These are phyloP conservation scores for Diadema setosum DNA, from an alignment of 35 echinoderm and acorn worm genomes.

Conservation along the genomic window DNA sequence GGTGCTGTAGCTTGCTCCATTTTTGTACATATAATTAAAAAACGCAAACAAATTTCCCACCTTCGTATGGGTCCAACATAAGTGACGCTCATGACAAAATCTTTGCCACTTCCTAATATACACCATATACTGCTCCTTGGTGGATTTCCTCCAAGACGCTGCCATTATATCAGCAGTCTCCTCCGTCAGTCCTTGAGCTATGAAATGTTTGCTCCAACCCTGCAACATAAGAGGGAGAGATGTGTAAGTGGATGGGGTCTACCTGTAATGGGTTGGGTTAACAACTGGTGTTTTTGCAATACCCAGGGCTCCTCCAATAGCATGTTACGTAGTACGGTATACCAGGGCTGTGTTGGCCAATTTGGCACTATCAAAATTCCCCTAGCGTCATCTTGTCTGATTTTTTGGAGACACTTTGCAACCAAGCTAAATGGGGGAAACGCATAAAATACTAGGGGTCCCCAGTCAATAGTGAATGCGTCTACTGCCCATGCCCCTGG, in stretches of 20 bases:
- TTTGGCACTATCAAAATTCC: constrained; percentile 47
- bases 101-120: constrained; percentile 24
- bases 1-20: constrained; percentile 25
- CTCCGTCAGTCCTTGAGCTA: neutral
- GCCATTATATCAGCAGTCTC: constrained; percentile 3
- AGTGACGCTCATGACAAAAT: neutral
- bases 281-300: neutral
- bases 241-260: neutral
- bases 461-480: constrained; percentile 66
- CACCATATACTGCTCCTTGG: constrained; percentile 26
- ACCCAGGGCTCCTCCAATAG: constrained; percentile 6
- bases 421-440: neutral
- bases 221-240: constrained; percentile 20
- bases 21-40: neutral
- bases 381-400: constrained; percentile 2
- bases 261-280: neutral
- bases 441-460: neutral
- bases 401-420: constrained; percentile 54
- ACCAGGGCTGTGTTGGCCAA: constrained; percentile 57
- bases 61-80: neutral
- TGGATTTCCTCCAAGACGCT: constrained; percentile 22
- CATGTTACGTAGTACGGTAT: neutral
- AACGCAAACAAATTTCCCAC: neutral
- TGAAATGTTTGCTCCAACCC: constrained; percentile 4
- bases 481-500: constrained; percentile 61